Base-by-base conservation (phyloP, 2,888 invertebrate species). In the Rhagium mordax region DNA sequence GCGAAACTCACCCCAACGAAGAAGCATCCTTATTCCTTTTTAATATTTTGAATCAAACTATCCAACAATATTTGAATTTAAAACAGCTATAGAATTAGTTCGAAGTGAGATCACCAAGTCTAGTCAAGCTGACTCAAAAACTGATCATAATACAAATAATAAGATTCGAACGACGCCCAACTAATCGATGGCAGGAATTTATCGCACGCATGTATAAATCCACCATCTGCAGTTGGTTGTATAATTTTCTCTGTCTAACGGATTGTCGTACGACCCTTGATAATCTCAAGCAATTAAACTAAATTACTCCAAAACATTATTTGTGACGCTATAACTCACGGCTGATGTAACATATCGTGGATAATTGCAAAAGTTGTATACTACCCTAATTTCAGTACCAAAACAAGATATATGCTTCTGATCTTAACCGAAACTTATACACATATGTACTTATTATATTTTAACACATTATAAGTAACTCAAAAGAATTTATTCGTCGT, bases 251-350 rank as follows among this genome's bases (percentile, higher is more conserved):
- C 60, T 59, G 47, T 72, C 70, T 66, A 76, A 72, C 79, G 79
- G 75, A 78, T 75, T 77, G 77, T 74, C 71, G 70, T 60, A 60
- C 70, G 76, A 80, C 77, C 78, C 79, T 80, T 78, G 78, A 78
- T 81, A 81, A 83, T 82, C 79, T 80, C 78, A 64, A 76, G 79
- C 82, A 82, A 82, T 83, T 82, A 82, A 82, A 81, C 79, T 75
- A 79, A 83, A 83, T 82, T 82, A 80, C 83, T 80, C 77, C 77
- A 75, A 80, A 81, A 82, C 82, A 81, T 82, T 81, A 82, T 82
- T 82, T 80, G 81, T 78, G 76, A 72, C 72, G 72, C 80, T 76
- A 82, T 83, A 81, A 81, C 71, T 82, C 81, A 81, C 75, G 72
- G 71, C 76, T 72, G 74, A 77, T 78, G 77, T 77, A 77, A 77